These are phyloP conservation scores for Leptopilina drosophilae DNA, from an alignment of 2,888 invertebrate genomes.

Conservation along the genomic window DNA sequence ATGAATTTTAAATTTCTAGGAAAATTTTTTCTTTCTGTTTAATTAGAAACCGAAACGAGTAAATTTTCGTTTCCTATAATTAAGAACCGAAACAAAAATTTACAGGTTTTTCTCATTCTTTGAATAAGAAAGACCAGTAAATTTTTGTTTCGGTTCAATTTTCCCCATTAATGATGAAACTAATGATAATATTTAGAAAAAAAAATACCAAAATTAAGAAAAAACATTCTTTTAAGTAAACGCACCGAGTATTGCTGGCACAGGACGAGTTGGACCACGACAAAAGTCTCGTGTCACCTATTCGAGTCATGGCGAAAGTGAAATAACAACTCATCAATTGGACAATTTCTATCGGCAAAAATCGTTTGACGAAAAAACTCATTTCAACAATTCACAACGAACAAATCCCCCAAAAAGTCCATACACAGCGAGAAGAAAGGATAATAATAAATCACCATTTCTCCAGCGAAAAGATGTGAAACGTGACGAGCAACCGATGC, in stretches of 20 bases:
- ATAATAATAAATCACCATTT: conserved; percentile 59
- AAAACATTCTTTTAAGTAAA: conserved; percentile 68
- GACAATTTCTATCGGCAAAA: conserved; percentile 62
- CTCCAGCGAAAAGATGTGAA: conserved; percentile 57
- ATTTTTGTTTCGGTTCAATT: too few species aligned
- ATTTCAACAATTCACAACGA: conserved; percentile 59
- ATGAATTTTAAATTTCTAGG: too few species aligned
- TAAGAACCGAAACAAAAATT: too few species aligned
- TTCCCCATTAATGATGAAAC: too few species aligned
- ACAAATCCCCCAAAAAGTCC: conserved; percentile 61
- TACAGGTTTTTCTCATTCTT: too few species aligned
- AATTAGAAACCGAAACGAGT: too few species aligned
- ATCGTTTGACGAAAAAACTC: conserved; percentile 67
- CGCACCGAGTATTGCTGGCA: conserved; percentile 73
- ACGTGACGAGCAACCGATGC: conserved; percentile 49
- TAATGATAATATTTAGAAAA: too few species aligned
- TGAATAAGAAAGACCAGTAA: too few species aligned
- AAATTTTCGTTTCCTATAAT: too few species aligned
- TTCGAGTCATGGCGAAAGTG: conserved; percentile 69
- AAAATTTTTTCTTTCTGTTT: too few species aligned
- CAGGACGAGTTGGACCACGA: conserved; percentile 76
- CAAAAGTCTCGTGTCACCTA: conserved; percentile 72
- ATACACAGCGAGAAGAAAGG: conserved; percentile 61
- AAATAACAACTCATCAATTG: conserved; percentile 56
- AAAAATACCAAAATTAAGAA: neutral